Evolutionary conservation across 2,888 invertebrate species (phyloP).

Genomic region (Eledone cirrhosa): DNA sequence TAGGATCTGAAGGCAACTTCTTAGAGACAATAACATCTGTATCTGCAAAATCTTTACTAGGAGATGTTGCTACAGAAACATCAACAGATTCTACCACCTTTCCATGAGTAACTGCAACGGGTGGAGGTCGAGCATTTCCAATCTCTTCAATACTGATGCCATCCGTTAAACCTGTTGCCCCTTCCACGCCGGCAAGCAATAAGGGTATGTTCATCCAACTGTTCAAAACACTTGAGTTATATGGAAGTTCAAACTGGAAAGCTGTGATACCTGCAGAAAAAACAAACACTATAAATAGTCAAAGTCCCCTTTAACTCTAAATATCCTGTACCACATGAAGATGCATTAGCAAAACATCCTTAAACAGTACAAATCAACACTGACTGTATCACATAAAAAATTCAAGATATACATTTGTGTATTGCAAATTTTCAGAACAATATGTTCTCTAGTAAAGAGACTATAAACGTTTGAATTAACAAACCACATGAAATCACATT

Average conservation of each 20-base stretch:
- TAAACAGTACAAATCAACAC: neutral
- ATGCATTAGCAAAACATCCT: neutral
- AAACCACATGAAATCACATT: no score
- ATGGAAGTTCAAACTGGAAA: conserved; percentile 73
- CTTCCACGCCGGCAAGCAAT: conserved; percentile 76
- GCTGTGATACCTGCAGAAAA: conserved; percentile 54
- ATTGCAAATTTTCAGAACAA: no score
- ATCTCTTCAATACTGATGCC: neutral
- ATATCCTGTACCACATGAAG: neutral
- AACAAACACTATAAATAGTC: conserved; percentile 19
- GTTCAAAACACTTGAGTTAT: conserved; percentile 87
- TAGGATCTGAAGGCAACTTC: no score
- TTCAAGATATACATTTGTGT: no score
- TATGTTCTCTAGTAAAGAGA: no score
- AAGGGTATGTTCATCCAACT: conserved; percentile 87
- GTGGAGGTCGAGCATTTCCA: neutral
- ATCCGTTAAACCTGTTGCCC: conserved; percentile 28
- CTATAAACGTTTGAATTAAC: no score
- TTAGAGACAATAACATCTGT: no score
- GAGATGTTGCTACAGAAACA: neutral
- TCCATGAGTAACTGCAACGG: neutral
- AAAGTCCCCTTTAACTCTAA: neutral
- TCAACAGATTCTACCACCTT: neutral
- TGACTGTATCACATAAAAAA: neutral
- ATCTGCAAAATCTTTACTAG: no score